phyloP scores from a whole-genome alignment of 2,888 invertebrate genomes.

The Sthenelais limicola region DNA sequence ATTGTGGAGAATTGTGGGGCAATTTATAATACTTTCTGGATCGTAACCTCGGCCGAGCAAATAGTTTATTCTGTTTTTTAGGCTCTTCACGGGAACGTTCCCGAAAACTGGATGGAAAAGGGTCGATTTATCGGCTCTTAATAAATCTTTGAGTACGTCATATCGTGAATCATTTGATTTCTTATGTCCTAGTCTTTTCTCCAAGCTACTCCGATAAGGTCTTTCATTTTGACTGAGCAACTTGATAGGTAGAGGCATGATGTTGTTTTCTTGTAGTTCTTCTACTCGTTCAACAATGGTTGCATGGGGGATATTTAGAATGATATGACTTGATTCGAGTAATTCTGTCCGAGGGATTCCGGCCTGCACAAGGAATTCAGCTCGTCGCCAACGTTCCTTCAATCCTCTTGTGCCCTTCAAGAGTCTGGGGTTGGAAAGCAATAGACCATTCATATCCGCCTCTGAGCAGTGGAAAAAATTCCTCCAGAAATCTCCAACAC shows the following conservation, averaged over 20 bases:
- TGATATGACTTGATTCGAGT: not conserved
- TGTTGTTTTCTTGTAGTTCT: not conserved
- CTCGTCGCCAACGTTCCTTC: not conserved
- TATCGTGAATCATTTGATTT: not conserved
- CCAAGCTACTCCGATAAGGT: not conserved
- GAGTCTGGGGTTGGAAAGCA: not conserved
- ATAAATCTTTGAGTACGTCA: not conserved
- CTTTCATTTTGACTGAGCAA: not conserved
- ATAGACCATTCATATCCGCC: not conserved
- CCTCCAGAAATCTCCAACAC: conserved; percentile 16
- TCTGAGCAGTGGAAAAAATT: not conserved
- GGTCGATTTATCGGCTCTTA: not conserved
- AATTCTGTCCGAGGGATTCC: not conserved
- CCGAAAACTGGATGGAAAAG: not conserved
- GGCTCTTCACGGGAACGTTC: not conserved
- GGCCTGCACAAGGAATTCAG: not conserved
- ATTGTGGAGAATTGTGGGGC: conserved; percentile 1
- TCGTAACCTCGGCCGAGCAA: conserved; percentile 1
- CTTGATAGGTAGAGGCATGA: not conserved
- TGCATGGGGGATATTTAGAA: not conserved
- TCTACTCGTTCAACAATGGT: not conserved
- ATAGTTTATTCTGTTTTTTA: not conserved
- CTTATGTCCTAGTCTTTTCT: not conserved
- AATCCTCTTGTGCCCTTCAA: not conserved
- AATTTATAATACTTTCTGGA: not conserved